Percentiles rank a stretch among this genome's conserved stretches.
phyloP scores from a whole-genome alignment of 2,888 invertebrate species.

The Strigamia transsilvanica region DNA sequence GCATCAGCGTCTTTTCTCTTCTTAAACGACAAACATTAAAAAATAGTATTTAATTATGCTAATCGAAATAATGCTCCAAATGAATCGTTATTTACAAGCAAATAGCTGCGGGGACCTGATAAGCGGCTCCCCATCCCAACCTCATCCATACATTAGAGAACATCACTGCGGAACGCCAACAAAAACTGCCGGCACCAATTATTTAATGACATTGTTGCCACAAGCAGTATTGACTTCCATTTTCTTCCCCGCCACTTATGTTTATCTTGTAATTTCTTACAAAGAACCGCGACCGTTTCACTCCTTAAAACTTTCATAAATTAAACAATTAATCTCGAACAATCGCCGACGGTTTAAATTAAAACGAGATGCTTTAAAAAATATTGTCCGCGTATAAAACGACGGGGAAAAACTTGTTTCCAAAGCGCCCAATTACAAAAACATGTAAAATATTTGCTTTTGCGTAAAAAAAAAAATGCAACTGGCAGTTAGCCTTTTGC shows the following conservation, averaged over 20 bases:
- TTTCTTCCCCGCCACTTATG: conserved; percentile 24
- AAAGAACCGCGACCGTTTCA: conserved; percentile 30
- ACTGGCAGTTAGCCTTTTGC: conserved; percentile 10
- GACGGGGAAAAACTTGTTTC: not conserved
- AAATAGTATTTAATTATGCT: conserved; percentile 46
- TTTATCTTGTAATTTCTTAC: conserved; percentile 24
- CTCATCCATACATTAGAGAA: conserved; percentile 46
- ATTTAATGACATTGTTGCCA: conserved; percentile 41
- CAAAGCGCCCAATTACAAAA: not conserved
- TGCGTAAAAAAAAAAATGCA: not conserved
- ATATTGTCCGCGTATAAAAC: not conserved
- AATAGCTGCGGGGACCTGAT: conserved; percentile 49
- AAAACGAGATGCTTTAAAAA: not conserved
- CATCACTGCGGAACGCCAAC: conserved; percentile 48
- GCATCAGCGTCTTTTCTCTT: conserved; percentile 13
- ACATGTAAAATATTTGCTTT: conserved; percentile 7
- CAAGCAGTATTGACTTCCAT: conserved; percentile 45
- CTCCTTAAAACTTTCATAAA: not conserved
- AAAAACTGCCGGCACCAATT: conserved; percentile 46
- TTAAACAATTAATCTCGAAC: conserved; percentile 27
- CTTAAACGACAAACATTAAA: conserved; percentile 40
- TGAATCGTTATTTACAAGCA: conserved; percentile 49
- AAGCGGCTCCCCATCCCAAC: conserved; percentile 49
- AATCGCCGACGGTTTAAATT: not conserved
- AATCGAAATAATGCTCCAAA: conserved; percentile 48